These are phyloP conservation scores for Pseudotriccus pelzelni DNA, from an alignment of 2,797 vertebrate species.

Conservation along the genomic window DNA sequence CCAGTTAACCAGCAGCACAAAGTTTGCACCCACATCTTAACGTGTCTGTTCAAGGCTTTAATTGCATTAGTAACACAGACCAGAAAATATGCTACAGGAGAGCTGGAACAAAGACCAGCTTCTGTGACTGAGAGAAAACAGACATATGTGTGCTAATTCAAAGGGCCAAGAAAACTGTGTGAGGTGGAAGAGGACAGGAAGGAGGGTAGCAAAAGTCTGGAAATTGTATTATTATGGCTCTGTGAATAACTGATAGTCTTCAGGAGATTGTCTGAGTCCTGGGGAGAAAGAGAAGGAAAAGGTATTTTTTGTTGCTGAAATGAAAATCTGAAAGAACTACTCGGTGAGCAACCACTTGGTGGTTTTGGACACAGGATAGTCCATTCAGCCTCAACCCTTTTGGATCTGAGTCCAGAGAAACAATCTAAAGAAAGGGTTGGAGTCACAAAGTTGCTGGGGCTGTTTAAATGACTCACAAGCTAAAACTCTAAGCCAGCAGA, in stretches of 20 bases:
- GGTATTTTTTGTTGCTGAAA: neutral
- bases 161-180: neutral
- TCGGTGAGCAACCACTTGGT: neutral
- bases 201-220: neutral
- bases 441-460: neutral
- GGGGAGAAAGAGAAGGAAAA: neutral
- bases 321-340: neutral
- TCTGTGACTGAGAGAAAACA: slow-evolving; percentile 18
- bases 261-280: neutral
- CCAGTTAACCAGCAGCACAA: neutral
- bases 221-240: neutral
- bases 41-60: neutral
- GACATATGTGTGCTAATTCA: neutral
- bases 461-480: neutral
- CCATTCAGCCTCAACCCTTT: neutral
- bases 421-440: neutral
- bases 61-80: neutral
- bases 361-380: neutral
- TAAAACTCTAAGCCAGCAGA: neutral
- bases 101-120: neutral
- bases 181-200: neutral
- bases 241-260: neutral
- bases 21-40: neutral
- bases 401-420: neutral
- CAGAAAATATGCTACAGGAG: neutral